phyloP scores from a whole-genome alignment of 1,140 invertebrate species.

The Drosophila saltans region DNA sequence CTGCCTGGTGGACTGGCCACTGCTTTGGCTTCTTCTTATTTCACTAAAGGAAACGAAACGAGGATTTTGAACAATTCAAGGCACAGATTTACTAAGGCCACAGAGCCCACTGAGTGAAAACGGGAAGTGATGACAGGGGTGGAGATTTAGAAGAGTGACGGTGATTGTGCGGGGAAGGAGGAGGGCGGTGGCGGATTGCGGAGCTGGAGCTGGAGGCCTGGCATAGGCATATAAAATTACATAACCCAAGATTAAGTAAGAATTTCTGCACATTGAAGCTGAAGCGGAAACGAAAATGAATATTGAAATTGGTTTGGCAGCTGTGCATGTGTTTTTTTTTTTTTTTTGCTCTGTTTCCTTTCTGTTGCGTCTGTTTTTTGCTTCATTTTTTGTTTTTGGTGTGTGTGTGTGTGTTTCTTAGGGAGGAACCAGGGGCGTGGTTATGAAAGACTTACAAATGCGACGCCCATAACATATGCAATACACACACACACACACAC shows the following conservation, averaged over 20 bases:
- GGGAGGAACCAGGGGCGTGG: conserved; percentile 16
- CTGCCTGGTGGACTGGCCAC: conserved; percentile 18
- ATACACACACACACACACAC: neutral
- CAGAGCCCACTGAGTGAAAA: conserved; percentile 1
- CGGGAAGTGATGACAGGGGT: conserved; percentile 2
- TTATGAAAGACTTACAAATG: conserved; percentile 55
- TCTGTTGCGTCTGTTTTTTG: neutral
- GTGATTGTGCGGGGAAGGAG: neutral
- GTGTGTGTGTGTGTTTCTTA: neutral
- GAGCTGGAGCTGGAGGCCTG: too few species aligned
- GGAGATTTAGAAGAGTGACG: neutral
- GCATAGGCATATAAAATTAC: conserved; percentile 63
- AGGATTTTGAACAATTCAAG: conserved; percentile 48
- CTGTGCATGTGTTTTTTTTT: conserved; percentile 28
- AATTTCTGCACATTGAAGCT: conserved; percentile 58
- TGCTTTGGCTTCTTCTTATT: conserved; percentile 14
- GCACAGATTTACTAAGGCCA: conserved; percentile 33
- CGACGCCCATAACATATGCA: conserved; percentile 52
- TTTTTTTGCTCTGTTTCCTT: conserved; percentile 1
- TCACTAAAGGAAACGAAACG: conserved; percentile 8
- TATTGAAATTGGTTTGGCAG: conserved; percentile 68
- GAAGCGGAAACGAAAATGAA: conserved; percentile 59
- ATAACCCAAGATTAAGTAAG: conserved; percentile 61
- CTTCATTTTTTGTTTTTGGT: conserved; percentile 1
- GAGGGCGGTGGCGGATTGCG: neutral